Percentiles rank a stretch among this genome's conserved stretches.
These are phyloP conservation scores for Heliocidaris erythrogramma DNA, from an alignment of 35 echinoderm and acorn worm genomes.

Conservation along the genomic window DNA sequence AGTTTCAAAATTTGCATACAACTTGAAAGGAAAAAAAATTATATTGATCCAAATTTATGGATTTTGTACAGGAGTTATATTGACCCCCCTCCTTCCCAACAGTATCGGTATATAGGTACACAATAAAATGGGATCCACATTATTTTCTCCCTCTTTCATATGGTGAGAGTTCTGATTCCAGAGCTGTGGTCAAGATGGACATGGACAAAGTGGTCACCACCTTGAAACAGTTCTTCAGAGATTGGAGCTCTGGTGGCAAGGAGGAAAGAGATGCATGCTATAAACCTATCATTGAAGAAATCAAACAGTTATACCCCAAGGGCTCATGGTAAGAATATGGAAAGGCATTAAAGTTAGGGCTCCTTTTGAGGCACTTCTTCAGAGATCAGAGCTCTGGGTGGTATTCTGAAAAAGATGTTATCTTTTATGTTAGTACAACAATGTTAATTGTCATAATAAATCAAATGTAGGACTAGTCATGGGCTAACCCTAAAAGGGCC, in stretches of 20 bases:
- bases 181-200: conserved; percentile 66
- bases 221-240: conserved; percentile 92
- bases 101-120: too few species aligned
- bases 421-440: too few species aligned
- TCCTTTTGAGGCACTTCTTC: conserved; percentile 79
- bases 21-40: too few species aligned
- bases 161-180: not conserved
- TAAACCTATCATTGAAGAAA: conserved; percentile 85
- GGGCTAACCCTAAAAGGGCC: too few species aligned
- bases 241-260: conserved; percentile 83
- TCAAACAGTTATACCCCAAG: conserved; percentile 60
- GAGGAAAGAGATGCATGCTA: conserved; percentile 84
- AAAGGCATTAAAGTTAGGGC: not conserved
- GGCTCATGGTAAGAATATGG: conserved; percentile 46
- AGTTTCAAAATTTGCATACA: too few species aligned
- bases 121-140: not conserved
- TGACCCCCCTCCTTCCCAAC: too few species aligned
- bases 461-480: too few species aligned
- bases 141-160: not conserved
- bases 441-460: too few species aligned
- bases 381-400: conserved; percentile 86
- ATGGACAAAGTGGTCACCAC: conserved; percentile 97
- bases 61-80: too few species aligned
- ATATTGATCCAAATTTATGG: too few species aligned
- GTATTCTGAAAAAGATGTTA: too few species aligned